phyloP scores from a whole-genome alignment of 1,140 invertebrate species.

The Drosophila mojavensis region DNA sequence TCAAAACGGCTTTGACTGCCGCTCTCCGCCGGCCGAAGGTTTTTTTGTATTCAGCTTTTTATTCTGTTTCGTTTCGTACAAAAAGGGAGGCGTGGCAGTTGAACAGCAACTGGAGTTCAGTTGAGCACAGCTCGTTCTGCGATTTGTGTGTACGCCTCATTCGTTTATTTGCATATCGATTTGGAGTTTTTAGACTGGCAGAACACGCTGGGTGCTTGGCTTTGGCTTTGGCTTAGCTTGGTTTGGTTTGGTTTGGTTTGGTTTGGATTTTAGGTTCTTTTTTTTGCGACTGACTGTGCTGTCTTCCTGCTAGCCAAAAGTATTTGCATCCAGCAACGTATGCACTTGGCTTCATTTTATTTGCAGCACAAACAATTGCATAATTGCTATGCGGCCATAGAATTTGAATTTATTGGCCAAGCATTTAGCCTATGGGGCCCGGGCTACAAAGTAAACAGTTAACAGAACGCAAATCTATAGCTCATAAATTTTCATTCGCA shows the following conservation, averaged over 20 bases:
- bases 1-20: slow-evolving; percentile 62
- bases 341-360: slow-evolving; percentile 72
- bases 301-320: slow-evolving; percentile 46
- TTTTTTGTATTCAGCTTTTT: neutral
- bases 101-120: slow-evolving; percentile 9
- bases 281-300: slow-evolving; percentile 1
- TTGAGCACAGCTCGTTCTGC: slow-evolving; percentile 57
- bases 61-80: neutral
- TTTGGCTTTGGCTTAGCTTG: neutral
- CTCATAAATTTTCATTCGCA: slow-evolving; percentile 46
- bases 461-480: slow-evolving; percentile 34
- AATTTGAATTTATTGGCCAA: slow-evolving; percentile 64
- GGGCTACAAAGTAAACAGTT: slow-evolving; percentile 5
- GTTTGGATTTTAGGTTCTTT: neutral
- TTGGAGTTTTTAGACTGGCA: slow-evolving; percentile 76
- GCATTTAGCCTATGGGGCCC: slow-evolving; percentile 39
- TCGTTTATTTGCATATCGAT: slow-evolving; percentile 81
- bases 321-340: slow-evolving; percentile 46
- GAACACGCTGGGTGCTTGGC: slow-evolving; percentile 44
- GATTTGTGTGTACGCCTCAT: slow-evolving; percentile 79
- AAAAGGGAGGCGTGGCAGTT: slow-evolving; percentile 50
- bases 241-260: slow-evolving; percentile 28
- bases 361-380: slow-evolving; percentile 80
- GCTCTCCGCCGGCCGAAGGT: neutral
- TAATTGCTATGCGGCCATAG: slow-evolving; percentile 65